These are phyloP conservation scores for Saguinus imperator DNA, from an alignment of 2,113 vertebrate genomes.

Conservation along the genomic window DNA sequence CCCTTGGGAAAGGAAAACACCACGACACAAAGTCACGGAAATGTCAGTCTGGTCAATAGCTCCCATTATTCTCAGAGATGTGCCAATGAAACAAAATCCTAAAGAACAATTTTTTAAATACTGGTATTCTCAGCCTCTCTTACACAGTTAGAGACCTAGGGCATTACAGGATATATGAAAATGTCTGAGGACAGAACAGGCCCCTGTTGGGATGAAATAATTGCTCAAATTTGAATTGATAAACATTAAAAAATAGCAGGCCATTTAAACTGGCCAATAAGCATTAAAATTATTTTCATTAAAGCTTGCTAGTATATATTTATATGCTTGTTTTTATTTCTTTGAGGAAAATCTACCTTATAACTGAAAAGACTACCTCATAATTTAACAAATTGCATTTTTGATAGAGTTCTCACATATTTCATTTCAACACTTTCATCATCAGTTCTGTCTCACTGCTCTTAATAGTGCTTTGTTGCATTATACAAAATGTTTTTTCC, in stretches of 20 bases:
- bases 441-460: conserved; percentile 28
- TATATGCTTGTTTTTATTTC: conserved; percentile 11
- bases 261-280: background rate
- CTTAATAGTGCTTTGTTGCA: conserved; percentile 35
- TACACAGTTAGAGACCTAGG: background rate
- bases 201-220: background rate
- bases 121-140: background rate
- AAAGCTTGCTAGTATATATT: background rate
- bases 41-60: background rate
- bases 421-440: conserved; percentile 50
- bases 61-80: background rate
- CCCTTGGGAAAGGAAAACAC: background rate
- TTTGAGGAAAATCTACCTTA: background rate
- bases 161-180: background rate
- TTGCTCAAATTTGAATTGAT: conserved; percentile 23
- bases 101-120: background rate
- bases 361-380: conserved; percentile 35
- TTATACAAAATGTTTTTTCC: conserved; percentile 53
- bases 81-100: background rate
- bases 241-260: background rate
- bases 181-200: background rate
- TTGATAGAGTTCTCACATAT: conserved; percentile 28
- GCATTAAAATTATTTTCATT: background rate
- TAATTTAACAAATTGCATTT: conserved; percentile 50
- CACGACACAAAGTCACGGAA: background rate